Evolutionary conservation across 2,888 invertebrate species (phyloP).

Genomic region (Kryphioiulus occultus): DNA sequence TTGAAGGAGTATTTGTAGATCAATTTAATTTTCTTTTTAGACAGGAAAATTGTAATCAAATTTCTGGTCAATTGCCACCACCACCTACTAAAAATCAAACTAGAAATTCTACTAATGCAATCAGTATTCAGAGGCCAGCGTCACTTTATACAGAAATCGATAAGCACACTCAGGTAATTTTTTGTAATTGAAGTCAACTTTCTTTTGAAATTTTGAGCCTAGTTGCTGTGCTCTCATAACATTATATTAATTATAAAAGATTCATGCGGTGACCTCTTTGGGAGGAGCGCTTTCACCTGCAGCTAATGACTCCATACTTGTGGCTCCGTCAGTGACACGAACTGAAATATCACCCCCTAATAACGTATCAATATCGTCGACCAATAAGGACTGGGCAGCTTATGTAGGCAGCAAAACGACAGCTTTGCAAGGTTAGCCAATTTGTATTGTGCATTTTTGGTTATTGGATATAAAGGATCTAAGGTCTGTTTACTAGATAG

Average conservation of each 20-base stretch:
- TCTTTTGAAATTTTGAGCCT: conserved; percentile 1
- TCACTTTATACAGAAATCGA: conserved; percentile 31
- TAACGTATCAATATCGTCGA: background rate
- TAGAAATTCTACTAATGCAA: conserved; percentile 22
- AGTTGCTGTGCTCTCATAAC: background rate
- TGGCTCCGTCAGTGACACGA: background rate
- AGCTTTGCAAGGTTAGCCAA: conserved; percentile 11
- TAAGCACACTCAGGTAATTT: conserved; percentile 32
- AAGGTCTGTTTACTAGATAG: too few relatives aligned
- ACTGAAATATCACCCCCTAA: conserved; percentile 46
- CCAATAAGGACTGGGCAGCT: conserved; percentile 51
- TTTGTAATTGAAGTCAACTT: background rate
- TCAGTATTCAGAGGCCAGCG: background rate
- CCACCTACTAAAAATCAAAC: conserved; percentile 60
- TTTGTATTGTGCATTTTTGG: background rate
- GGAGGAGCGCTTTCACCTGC: conserved; percentile 7
- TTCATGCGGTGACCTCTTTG: background rate
- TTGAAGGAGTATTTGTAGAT: background rate
- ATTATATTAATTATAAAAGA: background rate
- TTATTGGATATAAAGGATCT: background rate
- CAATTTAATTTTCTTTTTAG: conserved; percentile 20
- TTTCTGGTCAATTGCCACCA: conserved; percentile 60
- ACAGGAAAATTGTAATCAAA: conserved; percentile 52
- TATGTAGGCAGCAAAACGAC: conserved; percentile 46
- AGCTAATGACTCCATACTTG: background rate